These are phyloP conservation scores for Muscidifurax raptorellus DNA, from an alignment of 1,140 invertebrate species.

Conservation along the genomic window DNA sequence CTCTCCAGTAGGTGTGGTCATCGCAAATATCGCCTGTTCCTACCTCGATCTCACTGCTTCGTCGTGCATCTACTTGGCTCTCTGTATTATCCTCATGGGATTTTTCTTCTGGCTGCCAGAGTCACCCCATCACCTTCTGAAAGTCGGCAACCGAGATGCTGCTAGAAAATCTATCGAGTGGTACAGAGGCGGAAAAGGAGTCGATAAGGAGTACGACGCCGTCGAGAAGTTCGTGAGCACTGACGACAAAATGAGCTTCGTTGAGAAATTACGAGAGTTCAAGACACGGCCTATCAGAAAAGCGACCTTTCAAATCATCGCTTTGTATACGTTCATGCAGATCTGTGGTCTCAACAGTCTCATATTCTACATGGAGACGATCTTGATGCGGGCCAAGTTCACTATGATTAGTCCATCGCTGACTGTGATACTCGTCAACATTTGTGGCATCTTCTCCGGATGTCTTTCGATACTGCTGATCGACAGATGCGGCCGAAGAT, in stretches of 20 bases:
- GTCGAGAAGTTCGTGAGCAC: conserved; percentile 32
- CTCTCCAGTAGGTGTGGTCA: conserved; percentile 70
- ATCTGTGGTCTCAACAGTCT: conserved; percentile 85
- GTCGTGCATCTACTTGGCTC: conserved; percentile 76
- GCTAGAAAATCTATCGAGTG: conserved; percentile 74
- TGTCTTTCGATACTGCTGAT: conserved; percentile 78
- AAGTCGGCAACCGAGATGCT: conserved; percentile 75
- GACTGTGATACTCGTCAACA: conserved; percentile 80
- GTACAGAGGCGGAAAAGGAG: conserved; percentile 40
- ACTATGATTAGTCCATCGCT: conserved; percentile 69
- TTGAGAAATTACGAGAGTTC: conserved; percentile 11
- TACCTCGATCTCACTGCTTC: conserved; percentile 77
- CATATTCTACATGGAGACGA: conserved; percentile 83
- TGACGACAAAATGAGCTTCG: not conserved
- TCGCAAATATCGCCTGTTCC: conserved; percentile 81
- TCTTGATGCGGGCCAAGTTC: conserved; percentile 80
- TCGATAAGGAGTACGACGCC: conserved; percentile 20
- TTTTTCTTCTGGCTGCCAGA: conserved; percentile 83
- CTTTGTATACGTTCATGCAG: conserved; percentile 85
- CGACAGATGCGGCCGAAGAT: conserved; percentile 82
- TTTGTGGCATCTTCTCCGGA: conserved; percentile 77
- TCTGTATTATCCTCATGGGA: conserved; percentile 84
- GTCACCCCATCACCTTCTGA: conserved; percentile 81
- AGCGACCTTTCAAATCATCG: conserved; percentile 79
- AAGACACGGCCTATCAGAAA: conserved; percentile 66